Evolutionary conservation across 2,113 vertebrate species (phyloP).

Genomic region (Antechinus flavipes): DNA sequence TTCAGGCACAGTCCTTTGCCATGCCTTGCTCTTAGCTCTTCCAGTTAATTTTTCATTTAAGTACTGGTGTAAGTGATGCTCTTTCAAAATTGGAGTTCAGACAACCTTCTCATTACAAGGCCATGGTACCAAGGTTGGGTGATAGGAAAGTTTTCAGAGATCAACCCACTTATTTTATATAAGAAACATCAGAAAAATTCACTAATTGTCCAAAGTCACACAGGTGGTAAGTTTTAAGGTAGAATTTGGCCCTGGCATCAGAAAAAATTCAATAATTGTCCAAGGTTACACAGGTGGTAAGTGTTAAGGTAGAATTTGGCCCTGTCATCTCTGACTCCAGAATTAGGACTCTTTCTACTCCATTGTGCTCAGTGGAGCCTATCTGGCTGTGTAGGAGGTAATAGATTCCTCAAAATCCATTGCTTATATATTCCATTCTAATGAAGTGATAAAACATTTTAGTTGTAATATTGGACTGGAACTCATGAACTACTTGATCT

Average conservation of each 20-base stretch:
- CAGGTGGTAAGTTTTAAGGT: not conserved
- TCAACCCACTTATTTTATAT: not conserved
- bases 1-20: not conserved
- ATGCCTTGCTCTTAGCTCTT: not conserved
- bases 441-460: not conserved
- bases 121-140: not conserved
- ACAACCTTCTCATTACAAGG: not conserved
- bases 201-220: not conserved
- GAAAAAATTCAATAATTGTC: not conserved
- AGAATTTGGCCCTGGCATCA: not conserved
- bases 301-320: not conserved
- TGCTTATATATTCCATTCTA: not conserved
- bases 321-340: not conserved
- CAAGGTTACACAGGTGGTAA: not conserved
- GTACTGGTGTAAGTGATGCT: not conserved
- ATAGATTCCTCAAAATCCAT: not conserved
- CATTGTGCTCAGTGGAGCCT: not conserved
- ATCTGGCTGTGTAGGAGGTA: not conserved
- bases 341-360: not conserved
- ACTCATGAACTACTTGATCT: not conserved
- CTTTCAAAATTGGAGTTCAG: slow-evolving; percentile 40
- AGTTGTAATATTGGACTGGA: not conserved
- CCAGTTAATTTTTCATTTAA: slow-evolving; percentile 4
- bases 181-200: not conserved
- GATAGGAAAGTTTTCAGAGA: not conserved